Evolutionary conservation across 2,797 vertebrate genomes (phyloP), one percentile per base, ranked within the genome.

Genomic region (Sebastiscus albofasciatus): DNA sequence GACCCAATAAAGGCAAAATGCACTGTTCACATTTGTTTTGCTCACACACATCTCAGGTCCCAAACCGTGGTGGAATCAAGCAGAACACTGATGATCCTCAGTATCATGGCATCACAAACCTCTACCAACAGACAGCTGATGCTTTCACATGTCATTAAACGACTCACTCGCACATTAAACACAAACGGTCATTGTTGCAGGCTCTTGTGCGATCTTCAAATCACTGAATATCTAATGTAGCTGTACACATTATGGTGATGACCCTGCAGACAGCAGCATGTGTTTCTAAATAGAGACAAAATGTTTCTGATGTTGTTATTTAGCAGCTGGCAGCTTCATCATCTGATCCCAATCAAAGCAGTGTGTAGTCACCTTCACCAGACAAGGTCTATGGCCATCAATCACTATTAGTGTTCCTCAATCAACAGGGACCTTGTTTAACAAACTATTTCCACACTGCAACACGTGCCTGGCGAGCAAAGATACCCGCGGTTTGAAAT

Each of bases 11-110:
- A 67, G 58, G 79, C 67, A 68, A n/a, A 70, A 78, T 55, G 34
- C 31, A 75, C 77, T 60, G 73, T 90, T 93, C 90, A 89, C 81
- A 90, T 91, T 89, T 75, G 69, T 61, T 84, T 80, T 49, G 46
- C 79, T 67, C 16, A 20, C 22, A 64, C 58, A 36, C 49, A 26
- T 62, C 69, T 87, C 56, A 33, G 71, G 55, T 82, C 68, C 70
- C 36, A 31, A 27, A 74, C 52, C 24, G 42, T 39, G 65, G 67
- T 61, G 79, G 70, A 87, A 80, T 74, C 60, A 9, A 75, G 69
- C 66, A 55, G 31, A 49, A 60, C 55, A 46, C 79, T 33, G 75
- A 67, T 55, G 22, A 75, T 78, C 69, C 46, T 66, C 67, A 34
- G 70, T 27, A 18, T 75, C 79, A 24, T 22, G 27, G 49, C 84